Conservation (phyloP, 2,113 vertebrate genomes). For the Thunnus maccoyii region DNA sequence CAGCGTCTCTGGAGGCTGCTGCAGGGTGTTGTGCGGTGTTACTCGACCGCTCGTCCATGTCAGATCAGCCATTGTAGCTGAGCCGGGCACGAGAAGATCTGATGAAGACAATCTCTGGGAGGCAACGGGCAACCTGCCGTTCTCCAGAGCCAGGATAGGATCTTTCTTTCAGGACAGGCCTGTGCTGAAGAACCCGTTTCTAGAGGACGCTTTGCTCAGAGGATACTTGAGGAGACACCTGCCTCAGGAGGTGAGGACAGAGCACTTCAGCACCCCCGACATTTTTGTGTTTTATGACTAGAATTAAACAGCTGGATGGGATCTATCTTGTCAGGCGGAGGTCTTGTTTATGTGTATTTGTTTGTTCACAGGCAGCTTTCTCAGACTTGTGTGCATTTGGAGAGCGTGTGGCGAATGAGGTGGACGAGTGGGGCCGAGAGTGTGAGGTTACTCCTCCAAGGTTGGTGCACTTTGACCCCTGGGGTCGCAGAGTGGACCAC, state of each 20-base stretch:
- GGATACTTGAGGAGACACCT: conserved; percentile 84
- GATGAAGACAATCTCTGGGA: conserved; percentile 51
- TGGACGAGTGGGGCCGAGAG: conserved; percentile 82
- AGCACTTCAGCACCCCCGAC: neutral
- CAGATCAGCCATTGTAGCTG: conserved; percentile 41
- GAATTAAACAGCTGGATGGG: neutral
- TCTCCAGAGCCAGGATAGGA: conserved; percentile 66
- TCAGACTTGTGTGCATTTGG: conserved; percentile 86
- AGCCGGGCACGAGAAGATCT: conserved; percentile 32
- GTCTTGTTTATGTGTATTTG: neutral
- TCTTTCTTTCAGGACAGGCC: conserved; percentile 84
- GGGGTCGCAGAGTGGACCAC: conserved; percentile 83
- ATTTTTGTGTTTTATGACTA: no score
- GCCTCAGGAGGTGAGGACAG: conserved; percentile 79
- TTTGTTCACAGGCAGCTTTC: conserved; percentile 70
- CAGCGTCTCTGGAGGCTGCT: conserved; percentile 8
- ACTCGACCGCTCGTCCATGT: conserved; percentile 13
- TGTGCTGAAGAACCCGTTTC: conserved; percentile 78
- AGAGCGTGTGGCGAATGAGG: conserved; percentile 77
- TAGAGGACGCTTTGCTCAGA: conserved; percentile 85
- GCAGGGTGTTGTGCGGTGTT: conserved; percentile 2
- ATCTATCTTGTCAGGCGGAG: neutral
- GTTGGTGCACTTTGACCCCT: conserved; percentile 83
- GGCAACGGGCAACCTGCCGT: conserved; percentile 31
- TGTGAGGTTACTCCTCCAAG: conserved; percentile 85